Evolutionary conservation across 2,888 invertebrate genomes (phyloP), one percentile per base, ranked within the genome.

Genomic region (Ischnura elegans): DNA sequence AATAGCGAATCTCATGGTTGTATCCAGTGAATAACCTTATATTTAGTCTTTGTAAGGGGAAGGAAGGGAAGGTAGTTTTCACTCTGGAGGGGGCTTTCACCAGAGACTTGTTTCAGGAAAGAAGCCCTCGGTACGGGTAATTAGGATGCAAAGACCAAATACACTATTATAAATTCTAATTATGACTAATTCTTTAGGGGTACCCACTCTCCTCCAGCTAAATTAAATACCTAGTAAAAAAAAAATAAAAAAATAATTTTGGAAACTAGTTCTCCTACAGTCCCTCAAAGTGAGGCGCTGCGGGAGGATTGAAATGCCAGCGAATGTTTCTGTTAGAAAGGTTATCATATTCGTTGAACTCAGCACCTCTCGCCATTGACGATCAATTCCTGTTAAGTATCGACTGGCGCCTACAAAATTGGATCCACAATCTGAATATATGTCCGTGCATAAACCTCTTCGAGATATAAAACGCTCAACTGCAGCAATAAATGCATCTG

Each of bases 381-480:
- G 19, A n/a, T 85, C 42, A 85, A 43, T 8, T 85, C 8, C 19
- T 21, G 84, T 84, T 84, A 84, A 42, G 29, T 84, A 84, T 36
- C 19, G 43, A 47, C 42, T 85, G 13, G 85, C 85, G 8, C 85
- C 85, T 21, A 42, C 42, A 36, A 85, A 85, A 85, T 85, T 85
- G 36, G 85, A 36, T 29, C 36, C 85, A 85, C 85, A 85, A 85
- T 85, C 42, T 19, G 85, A 85, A 85, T 36, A 85, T 10, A 85
- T 29, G 42, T 85, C 42, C 13, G 55, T 21, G 21, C 55, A 55
- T 19, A 55, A 21, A 19, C 55, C 55, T 19, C 55, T 10, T 55
- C 55, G 55, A 55, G 55, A 10, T 19, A 21, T 55, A 21, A 55
- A 55, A 19, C 55, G 13, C 4, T 55, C 55, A 10, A 55, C 19